phyloP scores from a whole-genome alignment of 2,113 vertebrate genomes.

The Onychostruthus taczanowskii region DNA sequence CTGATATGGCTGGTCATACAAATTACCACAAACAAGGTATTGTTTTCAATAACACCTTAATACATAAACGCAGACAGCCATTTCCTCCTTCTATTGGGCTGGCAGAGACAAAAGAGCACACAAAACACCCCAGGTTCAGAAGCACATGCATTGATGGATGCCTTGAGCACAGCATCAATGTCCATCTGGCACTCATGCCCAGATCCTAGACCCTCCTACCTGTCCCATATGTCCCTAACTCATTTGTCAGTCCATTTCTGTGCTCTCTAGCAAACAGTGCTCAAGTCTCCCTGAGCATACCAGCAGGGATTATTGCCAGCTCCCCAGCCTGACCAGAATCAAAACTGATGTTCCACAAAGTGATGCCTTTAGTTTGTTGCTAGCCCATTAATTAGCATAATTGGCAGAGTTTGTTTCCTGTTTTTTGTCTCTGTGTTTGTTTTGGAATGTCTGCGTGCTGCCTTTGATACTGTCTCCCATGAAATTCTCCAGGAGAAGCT shows the following conservation, averaged over 20 bases:
- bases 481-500: not conserved
- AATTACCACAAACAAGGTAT: not conserved
- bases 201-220: not conserved
- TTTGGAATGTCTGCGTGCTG: not conserved
- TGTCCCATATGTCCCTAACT: not conserved
- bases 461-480: not conserved
- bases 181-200: no score
- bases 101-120: not conserved
- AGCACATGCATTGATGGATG: not conserved
- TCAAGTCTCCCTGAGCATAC: not conserved
- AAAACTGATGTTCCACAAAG: not conserved
- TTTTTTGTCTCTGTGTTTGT: not conserved
- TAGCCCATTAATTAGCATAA: not conserved
- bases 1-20: not conserved
- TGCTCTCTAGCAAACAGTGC: not conserved
- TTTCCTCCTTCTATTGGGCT: not conserved
- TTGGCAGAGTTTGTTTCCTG: not conserved
- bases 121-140: not conserved
- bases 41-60: not conserved
- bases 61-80: not conserved
- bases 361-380: not conserved
- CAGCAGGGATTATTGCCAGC: not conserved
- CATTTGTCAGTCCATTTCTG: not conserved
- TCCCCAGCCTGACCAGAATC: not conserved
- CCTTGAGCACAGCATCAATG: not conserved